Base-by-base conservation (phyloP, 2,888 invertebrate species). In the Neria commutata region DNA sequence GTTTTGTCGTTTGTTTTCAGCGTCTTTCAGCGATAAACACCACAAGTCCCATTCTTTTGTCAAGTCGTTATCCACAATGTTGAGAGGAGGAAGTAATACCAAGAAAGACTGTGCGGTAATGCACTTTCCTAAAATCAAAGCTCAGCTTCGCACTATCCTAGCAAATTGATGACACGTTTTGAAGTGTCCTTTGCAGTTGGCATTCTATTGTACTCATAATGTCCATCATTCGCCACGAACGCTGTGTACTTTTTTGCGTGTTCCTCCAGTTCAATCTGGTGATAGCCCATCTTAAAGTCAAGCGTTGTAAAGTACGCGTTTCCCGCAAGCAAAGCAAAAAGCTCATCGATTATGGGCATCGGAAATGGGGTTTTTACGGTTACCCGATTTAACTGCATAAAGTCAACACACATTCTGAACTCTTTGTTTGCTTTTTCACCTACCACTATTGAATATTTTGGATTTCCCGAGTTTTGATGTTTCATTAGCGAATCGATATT, bases 311-410 rank as follows among this genome's bases (percentile, higher is more conserved):
- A 53, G 29, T 54, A 58, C 25, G 29, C n/a, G 40, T 54, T 58
- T n/a, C 25, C 53, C 53, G 23, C 40, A 51, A 11, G 26, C 24
- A 53, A 48, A 11, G 58, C 53, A 37, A 58, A 52, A 10, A 55
- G 51, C 33, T 63, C 66, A 19, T 62, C 60, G 3, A 64, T 37
- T 1, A 34, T 53, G 1, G 66, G 66, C 64, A 66, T 64, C 17
- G 60, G 58, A 25, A 24, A 62, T 3, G 54, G 53, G 5, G 40
- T 54, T 42, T 63, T 63, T 14, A 54, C 52, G 2, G 56, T 56
- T 5, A 33, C 42, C 0, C 17, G 34, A 23, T 61, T 55, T 16
- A 61, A 10, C 8, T 24, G 17, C 1, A 54, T 34, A 17, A 46
- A 61, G 19, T 37, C 37, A n/a, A 37, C 16, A n/a, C 37, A 37